These are phyloP conservation scores for Sphenodon punctatus DNA, from an alignment of 2,797 vertebrate genomes.

Conservation along the genomic window DNA sequence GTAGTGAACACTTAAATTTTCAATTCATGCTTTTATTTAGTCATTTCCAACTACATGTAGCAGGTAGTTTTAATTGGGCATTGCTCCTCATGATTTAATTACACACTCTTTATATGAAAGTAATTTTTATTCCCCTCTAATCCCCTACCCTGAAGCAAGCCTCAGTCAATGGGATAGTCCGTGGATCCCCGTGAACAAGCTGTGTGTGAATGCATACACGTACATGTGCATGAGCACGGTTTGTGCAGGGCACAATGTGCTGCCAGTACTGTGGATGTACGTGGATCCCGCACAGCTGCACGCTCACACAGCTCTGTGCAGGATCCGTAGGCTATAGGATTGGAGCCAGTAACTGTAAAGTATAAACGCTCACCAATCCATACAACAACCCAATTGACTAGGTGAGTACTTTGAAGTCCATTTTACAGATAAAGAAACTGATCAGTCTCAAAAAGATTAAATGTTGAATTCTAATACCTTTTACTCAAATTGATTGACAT, in stretches of 20 bases:
- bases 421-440: neutral
- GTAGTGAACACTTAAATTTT: neutral
- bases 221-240: no score
- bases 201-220: no score
- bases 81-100: neutral
- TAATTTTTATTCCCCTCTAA: neutral
- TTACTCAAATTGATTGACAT: neutral
- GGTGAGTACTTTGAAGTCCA: neutral
- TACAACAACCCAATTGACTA: neutral
- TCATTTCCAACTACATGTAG: neutral
- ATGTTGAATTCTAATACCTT: neutral
- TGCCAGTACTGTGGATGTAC: no score
- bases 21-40: neutral
- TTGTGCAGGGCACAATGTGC: no score
- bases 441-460: neutral
- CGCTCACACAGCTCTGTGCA: no score
- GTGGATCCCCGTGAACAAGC: no score
- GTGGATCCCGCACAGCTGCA: no score
- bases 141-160: no score
- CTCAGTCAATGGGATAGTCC: no score
- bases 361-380: neutral
- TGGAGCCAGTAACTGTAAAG: no score
- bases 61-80: neutral
- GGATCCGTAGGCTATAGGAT: no score
- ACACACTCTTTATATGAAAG: neutral